Conservation (phyloP, 2,888 invertebrate species). For the Hetaerina titia region DNA sequence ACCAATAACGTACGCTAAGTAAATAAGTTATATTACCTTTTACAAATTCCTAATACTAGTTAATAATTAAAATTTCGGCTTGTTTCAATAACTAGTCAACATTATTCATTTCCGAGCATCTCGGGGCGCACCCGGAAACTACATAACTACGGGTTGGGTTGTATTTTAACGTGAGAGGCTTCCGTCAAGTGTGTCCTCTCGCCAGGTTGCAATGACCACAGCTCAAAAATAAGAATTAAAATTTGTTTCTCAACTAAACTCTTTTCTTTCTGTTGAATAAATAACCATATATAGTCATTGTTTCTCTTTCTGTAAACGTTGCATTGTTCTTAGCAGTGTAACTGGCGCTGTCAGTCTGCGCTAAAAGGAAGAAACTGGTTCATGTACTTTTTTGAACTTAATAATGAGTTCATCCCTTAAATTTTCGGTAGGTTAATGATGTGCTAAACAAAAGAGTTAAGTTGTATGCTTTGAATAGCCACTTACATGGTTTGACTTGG, state of each 20-base stretch:
- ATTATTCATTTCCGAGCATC: conserved; percentile 30
- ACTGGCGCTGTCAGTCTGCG: not conserved
- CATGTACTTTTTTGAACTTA: not conserved
- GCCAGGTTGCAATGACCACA: not conserved
- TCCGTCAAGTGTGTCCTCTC: not conserved
- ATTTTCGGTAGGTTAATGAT: too few relatives aligned
- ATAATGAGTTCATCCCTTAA: too few relatives aligned
- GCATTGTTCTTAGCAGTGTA: conserved; percentile 28
- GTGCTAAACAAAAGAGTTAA: too few relatives aligned
- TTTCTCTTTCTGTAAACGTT: not conserved
- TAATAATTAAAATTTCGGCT: not conserved
- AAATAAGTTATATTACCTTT: not conserved
- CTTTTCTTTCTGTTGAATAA: not conserved
- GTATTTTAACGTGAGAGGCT: not conserved
- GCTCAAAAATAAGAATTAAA: not conserved
- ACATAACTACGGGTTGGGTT: not conserved
- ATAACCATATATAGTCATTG: not conserved
- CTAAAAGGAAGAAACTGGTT: conserved; percentile 18
- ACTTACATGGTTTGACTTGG: too few relatives aligned
- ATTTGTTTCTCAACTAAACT: not conserved
- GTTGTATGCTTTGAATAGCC: not conserved
- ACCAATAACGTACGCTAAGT: not conserved
- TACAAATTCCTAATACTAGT: not conserved
- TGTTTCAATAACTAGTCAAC: conserved; percentile 54
- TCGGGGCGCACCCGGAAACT: conserved; percentile 53